Conservation (phyloP, 2,113 vertebrate genomes). For the Coreoperca whiteheadi region DNA sequence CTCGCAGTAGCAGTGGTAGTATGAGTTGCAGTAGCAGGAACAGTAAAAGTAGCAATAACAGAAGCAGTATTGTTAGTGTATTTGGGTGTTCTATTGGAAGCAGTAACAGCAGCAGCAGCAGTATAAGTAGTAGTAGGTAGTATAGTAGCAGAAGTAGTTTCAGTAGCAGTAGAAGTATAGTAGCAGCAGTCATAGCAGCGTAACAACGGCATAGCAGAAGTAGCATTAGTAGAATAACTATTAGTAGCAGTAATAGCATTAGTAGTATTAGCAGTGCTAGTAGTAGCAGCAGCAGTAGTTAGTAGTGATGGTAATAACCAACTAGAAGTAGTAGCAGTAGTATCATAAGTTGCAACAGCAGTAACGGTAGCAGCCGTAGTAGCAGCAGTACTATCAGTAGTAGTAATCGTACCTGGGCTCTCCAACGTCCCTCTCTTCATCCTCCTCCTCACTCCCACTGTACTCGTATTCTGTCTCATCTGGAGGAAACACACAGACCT, state of each 20-base stretch:
- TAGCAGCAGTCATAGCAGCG: no score
- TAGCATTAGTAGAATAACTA: no score
- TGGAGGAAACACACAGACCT: constrained; percentile 66
- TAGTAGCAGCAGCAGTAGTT: not conserved
- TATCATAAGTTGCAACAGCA: no score
- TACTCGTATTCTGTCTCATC: constrained; percentile 99
- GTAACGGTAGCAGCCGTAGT: not conserved
- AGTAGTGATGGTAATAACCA: no score
- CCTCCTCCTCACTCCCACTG: constrained; percentile 98
- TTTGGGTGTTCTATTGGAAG: no score
- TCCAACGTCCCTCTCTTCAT: constrained; percentile 95
- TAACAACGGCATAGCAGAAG: no score
- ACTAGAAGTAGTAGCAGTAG: not conserved
- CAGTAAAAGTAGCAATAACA: not conserved
- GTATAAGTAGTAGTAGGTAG: not conserved
- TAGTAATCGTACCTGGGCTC: constrained; percentile 90
- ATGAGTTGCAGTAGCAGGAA: not conserved
- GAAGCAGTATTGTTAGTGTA: not conserved
- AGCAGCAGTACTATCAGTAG: not conserved
- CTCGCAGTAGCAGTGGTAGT: not conserved
- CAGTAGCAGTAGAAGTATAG: not conserved
- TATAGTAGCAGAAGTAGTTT: not conserved
- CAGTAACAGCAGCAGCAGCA: not conserved
- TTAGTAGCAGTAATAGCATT: no score
- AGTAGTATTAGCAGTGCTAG: no score